Evolutionary conservation across 2,888 invertebrate genomes (phyloP).

Genomic region (Cryptops parisi): DNA sequence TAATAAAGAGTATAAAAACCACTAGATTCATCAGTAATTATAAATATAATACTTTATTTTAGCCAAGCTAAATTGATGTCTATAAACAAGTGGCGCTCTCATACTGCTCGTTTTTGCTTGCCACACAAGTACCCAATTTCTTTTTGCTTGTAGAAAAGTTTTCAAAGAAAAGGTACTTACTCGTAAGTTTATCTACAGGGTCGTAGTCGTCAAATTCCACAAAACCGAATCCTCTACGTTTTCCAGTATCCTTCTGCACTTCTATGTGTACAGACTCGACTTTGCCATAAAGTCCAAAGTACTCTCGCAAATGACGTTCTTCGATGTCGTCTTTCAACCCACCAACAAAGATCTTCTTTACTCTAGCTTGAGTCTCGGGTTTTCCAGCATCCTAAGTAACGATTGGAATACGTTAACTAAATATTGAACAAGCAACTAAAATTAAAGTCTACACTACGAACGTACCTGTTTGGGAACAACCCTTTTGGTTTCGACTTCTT

Average conservation of each 20-base stretch:
- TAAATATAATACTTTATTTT: too few species aligned
- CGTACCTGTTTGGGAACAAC: conserved; percentile 68
- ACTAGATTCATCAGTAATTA: too few species aligned
- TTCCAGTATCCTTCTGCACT: conserved; percentile 81
- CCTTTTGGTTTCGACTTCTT: conserved; percentile 91
- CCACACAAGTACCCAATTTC: too few species aligned
- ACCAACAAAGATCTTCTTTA: conserved; percentile 88
- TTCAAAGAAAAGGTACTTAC: too few species aligned
- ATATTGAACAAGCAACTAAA: background rate
- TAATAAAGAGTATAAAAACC: too few species aligned
- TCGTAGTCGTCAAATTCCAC: conserved; percentile 96
- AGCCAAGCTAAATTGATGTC: too few species aligned
- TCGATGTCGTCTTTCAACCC: conserved; percentile 84
- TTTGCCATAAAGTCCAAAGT: conserved; percentile 52
- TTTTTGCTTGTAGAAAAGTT: too few species aligned
- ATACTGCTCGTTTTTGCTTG: background rate
- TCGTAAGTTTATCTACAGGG: conserved; percentile 86
- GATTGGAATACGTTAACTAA: background rate
- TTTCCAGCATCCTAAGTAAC: conserved; percentile 45
- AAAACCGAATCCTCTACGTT: conserved; percentile 90
- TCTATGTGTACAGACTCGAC: conserved; percentile 74
- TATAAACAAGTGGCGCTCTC: background rate
- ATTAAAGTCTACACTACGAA: background rate
- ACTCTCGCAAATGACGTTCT: conserved; percentile 70
- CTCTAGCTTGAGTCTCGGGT: conserved; percentile 84